Evolutionary conservation across 2,113 vertebrate genomes (phyloP).

Genomic region (Nothocercus nigrocapillus): DNA sequence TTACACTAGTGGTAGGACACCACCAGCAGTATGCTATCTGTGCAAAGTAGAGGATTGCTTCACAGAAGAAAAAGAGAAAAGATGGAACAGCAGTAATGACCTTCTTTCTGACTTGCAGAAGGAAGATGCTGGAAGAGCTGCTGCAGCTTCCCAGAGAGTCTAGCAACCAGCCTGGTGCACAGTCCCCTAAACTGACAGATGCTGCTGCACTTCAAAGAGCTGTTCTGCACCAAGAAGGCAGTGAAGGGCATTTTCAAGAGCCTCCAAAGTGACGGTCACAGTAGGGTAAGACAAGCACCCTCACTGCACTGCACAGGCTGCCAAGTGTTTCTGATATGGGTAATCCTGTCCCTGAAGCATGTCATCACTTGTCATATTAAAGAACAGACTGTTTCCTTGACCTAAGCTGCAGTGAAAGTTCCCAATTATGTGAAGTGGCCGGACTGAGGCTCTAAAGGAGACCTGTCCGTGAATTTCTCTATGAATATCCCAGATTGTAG

Average conservation of each 20-base stretch:
- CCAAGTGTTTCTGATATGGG: background rate
- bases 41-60: background rate
- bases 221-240: background rate
- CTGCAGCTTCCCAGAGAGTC: background rate
- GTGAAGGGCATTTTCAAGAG: background rate
- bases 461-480: background rate
- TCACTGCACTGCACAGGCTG: background rate
- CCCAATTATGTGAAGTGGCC: background rate
- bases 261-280: background rate
- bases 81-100: background rate
- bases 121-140: background rate
- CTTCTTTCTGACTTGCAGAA: background rate
- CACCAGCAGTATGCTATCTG: background rate
- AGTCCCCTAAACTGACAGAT: background rate
- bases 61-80: background rate
- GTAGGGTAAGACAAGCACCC: background rate
- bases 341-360: background rate
- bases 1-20: background rate
- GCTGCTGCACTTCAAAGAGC: background rate
- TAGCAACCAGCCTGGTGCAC: background rate
- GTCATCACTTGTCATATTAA: background rate
- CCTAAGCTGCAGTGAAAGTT: background rate
- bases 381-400: background rate
- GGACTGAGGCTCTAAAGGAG: background rate
- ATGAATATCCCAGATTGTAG: background rate